These are phyloP conservation scores for Sciurus niger DNA, from an alignment of 2,113 vertebrate species.

Conservation along the genomic window DNA sequence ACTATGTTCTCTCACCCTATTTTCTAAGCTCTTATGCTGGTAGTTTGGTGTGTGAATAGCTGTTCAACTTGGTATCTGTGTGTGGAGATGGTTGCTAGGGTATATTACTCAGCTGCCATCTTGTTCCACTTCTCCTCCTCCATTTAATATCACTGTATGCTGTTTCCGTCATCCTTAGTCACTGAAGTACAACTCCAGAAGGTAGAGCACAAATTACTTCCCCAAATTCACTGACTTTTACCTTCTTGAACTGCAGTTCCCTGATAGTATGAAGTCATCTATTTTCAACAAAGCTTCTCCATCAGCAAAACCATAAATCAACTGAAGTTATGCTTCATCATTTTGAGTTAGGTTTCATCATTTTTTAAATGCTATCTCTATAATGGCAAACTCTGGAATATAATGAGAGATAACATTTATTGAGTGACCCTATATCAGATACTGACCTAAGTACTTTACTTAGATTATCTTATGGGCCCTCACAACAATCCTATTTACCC, in stretches of 20 bases:
- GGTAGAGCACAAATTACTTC: conserved; percentile 8
- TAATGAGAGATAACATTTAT: neutral
- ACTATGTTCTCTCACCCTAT: too few species aligned
- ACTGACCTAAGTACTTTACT: neutral
- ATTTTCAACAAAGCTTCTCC: neutral
- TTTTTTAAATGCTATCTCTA: neutral
- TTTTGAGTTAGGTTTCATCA: neutral
- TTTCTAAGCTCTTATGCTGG: too few species aligned
- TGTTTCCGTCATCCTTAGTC: neutral
- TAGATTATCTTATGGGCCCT: neutral
- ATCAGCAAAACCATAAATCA: neutral
- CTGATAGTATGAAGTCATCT: too few species aligned
- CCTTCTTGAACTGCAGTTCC: neutral
- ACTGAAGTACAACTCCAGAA: neutral
- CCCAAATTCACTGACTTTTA: neutral
- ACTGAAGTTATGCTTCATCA: neutral
- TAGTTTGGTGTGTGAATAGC: too few species aligned
- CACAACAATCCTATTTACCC: neutral
- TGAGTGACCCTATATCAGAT: neutral
- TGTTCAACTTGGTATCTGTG: too few species aligned
- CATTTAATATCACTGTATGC: neutral
- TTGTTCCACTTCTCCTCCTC: too few species aligned
- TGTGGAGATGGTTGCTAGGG: too few species aligned
- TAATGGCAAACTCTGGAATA: neutral
- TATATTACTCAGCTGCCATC: too few species aligned